Evolutionary conservation across 2,113 vertebrate genomes (phyloP), one percentile per base, ranked within the genome.

Genomic region (Lagopus muta): DNA sequence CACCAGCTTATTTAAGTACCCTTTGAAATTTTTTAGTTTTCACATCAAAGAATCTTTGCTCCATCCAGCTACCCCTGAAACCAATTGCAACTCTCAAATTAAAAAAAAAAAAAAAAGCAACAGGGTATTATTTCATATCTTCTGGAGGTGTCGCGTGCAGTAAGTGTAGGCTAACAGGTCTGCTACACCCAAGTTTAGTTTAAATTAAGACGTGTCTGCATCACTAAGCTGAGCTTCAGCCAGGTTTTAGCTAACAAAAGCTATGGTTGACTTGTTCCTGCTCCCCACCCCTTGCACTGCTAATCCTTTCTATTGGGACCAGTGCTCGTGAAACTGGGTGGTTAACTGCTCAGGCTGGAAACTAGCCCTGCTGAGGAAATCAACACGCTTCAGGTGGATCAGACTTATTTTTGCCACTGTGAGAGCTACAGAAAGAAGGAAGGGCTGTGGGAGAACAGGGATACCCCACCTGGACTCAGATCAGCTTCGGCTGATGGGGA

Each of bases 131-230:
- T 77, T 94, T 91, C 82, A 13, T 89, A 28, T 92, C 79, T 93
- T 96, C 86, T 69, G 92, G 88, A 95, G 90, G 88, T 88, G 95
- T 77, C 78, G 45, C 43, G 52, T 67, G 58, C 86, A 87, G 36
- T 57, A 92, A 94, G 93, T 83, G 82, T 88, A 95, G 95, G 94
- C 91, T 94, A 94, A 95, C 93, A 95, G 92, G 82, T 95, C 91
- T 95, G 82, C 91, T 95, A 78, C 58, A 84, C 93, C 82, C 94
- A 94, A 94, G 90, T 90, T 86, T 40, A 92, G 92, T 42, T 95
- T 88, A 94, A 95, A 93, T 90, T 93, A 88, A 74, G 75, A 95
- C 74, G 69, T 40, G 43, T 47, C 50, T 94, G 57, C 65, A 74
- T 17, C 67, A 83, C 92, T 93, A 95, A 95, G 76, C 88, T 80